phyloP scores from a whole-genome alignment of 2,888 invertebrate species.

The Epirrita christyi region DNA sequence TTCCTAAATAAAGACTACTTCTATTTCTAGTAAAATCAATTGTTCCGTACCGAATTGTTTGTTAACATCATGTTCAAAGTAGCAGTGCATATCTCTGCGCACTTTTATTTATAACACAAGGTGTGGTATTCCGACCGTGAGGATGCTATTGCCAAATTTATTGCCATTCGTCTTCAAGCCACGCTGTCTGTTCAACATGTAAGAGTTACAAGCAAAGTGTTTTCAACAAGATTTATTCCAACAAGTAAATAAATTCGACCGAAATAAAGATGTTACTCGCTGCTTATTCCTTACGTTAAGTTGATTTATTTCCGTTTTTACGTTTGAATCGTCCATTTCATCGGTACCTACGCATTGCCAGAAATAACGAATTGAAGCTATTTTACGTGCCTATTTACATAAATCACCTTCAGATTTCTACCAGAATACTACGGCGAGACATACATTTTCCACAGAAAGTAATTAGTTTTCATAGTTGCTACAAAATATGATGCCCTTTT shows the following conservation, averaged over 20 bases:
- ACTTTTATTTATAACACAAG: slow-evolving; percentile 47
- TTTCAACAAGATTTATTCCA: slow-evolving; percentile 50
- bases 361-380: slow-evolving; percentile 30
- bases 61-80: too few species aligned
- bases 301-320: slow-evolving; percentile 43
- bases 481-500: too few species aligned
- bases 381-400: slow-evolving; percentile 32
- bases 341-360: slow-evolving; percentile 21
- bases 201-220: slow-evolving; percentile 45
- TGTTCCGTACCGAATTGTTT: slow-evolving; percentile 30
- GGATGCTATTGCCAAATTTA: slow-evolving; percentile 50
- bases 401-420: slow-evolving; percentile 30
- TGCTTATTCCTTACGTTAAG: slow-evolving; percentile 39
- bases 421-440: slow-evolving; percentile 3
- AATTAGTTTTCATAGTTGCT: too few species aligned
- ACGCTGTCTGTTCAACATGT: slow-evolving; percentile 43
- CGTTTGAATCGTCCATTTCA: slow-evolving; percentile 34
- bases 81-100: slow-evolving; percentile 45
- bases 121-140: slow-evolving; percentile 36
- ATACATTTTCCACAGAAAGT: too few species aligned
- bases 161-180: slow-evolving; percentile 48
- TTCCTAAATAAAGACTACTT: slow-evolving; percentile 18
- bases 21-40: slow-evolving; percentile 34
- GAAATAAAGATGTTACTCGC: slow-evolving; percentile 44
- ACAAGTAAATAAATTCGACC: slow-evolving; percentile 49